These are phyloP conservation scores for Xylota sylvarum DNA, from an alignment of 2,888 invertebrate species.

Conservation along the genomic window DNA sequence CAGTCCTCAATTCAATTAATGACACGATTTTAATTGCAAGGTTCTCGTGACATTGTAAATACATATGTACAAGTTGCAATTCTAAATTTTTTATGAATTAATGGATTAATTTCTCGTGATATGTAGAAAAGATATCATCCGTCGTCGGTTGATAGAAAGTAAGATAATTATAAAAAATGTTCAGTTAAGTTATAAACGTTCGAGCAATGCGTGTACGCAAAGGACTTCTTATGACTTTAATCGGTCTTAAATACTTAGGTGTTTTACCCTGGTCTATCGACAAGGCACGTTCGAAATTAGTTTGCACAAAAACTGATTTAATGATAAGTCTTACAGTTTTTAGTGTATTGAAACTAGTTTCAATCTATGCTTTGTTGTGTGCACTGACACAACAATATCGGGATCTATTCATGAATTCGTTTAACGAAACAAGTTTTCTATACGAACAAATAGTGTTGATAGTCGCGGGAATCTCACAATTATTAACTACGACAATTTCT, in stretches of 20 bases:
- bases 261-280: constrained; percentile 17
- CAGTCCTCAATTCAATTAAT: too few species aligned
- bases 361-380: not conserved
- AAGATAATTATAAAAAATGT: not conserved
- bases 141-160: not conserved
- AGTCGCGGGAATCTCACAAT: not conserved
- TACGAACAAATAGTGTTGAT: not conserved
- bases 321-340: not conserved
- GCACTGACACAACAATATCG: not conserved
- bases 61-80: too few species aligned
- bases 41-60: too few species aligned
- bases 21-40: too few species aligned
- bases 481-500: not conserved
- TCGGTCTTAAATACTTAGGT: constrained; percentile 19
- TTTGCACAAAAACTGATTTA: constrained; percentile 21
- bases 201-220: constrained; percentile 16
- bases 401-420: rapidly evolving
- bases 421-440: not conserved
- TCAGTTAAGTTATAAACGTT: not conserved
- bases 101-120: too few species aligned
- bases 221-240: not conserved
- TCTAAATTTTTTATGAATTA: too few species aligned
- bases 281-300: not conserved
- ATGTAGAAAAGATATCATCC: too few species aligned
- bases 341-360: not conserved